These are phyloP conservation scores for Anoplius nigerrimus DNA, from an alignment of 2,888 invertebrate species.

Conservation along the genomic window DNA sequence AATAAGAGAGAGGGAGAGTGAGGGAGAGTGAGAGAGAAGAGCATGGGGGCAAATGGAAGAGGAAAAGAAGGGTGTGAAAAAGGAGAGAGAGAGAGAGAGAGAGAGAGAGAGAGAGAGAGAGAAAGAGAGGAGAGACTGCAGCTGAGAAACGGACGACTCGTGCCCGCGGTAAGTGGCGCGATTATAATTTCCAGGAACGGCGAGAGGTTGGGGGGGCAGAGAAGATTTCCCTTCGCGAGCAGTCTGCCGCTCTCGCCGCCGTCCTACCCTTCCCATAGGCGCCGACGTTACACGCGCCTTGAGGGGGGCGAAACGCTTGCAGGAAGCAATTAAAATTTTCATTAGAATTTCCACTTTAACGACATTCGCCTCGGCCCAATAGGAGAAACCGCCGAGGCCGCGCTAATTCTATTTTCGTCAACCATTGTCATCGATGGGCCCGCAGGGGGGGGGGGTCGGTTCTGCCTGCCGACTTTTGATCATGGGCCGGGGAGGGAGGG, in stretches of 20 bases:
- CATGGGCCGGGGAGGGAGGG: too few relatives aligned
- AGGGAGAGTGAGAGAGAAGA: background rate
- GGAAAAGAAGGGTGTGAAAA: background rate
- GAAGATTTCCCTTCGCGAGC: slow-evolving; percentile 46
- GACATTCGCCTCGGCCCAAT: background rate
- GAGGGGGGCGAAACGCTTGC: slow-evolving; percentile 47
- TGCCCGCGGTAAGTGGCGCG: slow-evolving; percentile 63
- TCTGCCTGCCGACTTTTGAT: too few relatives aligned
- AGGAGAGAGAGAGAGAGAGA: background rate
- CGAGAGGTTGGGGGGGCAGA: slow-evolving; percentile 30
- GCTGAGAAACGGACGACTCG: slow-evolving; percentile 49
- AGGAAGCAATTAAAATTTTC: slow-evolving; percentile 60
- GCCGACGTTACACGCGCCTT: slow-evolving; percentile 35
- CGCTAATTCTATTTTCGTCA: background rate
- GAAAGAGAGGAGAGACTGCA: slow-evolving; percentile 32
- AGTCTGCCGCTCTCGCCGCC: slow-evolving; percentile 44
- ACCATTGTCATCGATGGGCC: too few relatives aligned
- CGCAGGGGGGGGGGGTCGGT: too few relatives aligned
- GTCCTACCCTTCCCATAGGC: slow-evolving; percentile 19
- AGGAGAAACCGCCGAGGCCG: background rate
- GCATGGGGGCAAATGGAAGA: background rate
- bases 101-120: background rate
- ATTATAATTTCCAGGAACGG: slow-evolving; percentile 67
- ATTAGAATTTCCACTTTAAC: slow-evolving; percentile 26
- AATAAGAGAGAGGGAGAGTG: slow-evolving; percentile 20